These are phyloP conservation scores for Stichodactyla helianthus DNA, from an alignment of 64 coral and sea anemone genomes.

Conservation along the genomic window DNA sequence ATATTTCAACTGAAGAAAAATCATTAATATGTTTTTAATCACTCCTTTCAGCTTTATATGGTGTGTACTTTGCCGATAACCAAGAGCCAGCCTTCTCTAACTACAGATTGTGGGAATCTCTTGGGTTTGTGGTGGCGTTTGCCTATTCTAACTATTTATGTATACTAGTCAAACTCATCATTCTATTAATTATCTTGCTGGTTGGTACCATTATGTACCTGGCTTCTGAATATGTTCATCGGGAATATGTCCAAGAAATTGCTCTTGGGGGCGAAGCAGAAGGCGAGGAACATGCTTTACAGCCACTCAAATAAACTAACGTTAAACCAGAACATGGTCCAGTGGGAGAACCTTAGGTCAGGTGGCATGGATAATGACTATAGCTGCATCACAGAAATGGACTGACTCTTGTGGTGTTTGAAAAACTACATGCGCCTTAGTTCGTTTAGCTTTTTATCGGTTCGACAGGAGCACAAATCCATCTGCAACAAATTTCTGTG, in stretches of 20 bases:
- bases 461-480: too few relatives aligned
- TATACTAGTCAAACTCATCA: slow-evolving; percentile 67
- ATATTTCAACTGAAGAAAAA: not conserved
- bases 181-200: slow-evolving; percentile 54
- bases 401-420: too few relatives aligned
- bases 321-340: not conserved
- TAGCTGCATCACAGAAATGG: too few relatives aligned
- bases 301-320: not conserved
- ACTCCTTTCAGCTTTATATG: slow-evolving; percentile 68
- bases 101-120: slow-evolving; percentile 95
- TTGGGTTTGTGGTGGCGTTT: slow-evolving; percentile 83
- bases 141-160: slow-evolving; percentile 74
- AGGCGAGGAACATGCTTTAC: not conserved
- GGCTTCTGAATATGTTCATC: slow-evolving; percentile 63
- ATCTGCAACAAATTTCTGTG: too few relatives aligned
- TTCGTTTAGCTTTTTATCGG: too few relatives aligned
- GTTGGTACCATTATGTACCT: slow-evolving; percentile 62
- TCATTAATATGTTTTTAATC: too few relatives aligned
- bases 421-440: too few relatives aligned
- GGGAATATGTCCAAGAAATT: slow-evolving; percentile 26
- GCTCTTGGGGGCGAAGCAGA: not conserved
- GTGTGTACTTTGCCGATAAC: slow-evolving; percentile 81
- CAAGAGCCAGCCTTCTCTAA: slow-evolving; percentile 97
- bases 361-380: too few relatives aligned
- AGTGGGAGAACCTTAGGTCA: not conserved